A percentile compares a stretch with the other conserved stretches of the same genome.
phyloP scores from a whole-genome alignment of 1,140 invertebrate species.

The Zaprionus camerounensis region DNA sequence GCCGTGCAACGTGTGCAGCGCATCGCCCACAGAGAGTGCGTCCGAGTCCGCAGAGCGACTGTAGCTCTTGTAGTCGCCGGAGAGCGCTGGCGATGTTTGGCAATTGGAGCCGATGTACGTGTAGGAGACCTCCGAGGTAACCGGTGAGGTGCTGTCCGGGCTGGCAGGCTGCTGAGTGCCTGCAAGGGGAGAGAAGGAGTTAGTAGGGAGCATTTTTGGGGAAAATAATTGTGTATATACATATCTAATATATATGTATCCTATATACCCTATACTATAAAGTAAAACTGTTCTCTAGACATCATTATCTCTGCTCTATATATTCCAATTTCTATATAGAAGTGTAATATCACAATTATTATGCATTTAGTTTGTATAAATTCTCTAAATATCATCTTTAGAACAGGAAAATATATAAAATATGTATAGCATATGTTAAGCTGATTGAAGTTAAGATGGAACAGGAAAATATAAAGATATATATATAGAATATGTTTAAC shows the following conservation, averaged over 20 bases:
- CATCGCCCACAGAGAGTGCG: conserved; percentile 76
- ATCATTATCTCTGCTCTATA: too few relatives aligned
- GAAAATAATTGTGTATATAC: not conserved
- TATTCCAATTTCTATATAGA: too few relatives aligned
- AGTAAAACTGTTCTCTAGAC: too few relatives aligned
- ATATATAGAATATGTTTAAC: not conserved
- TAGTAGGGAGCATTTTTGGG: not conserved
- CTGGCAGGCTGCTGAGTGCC: conserved; percentile 88
- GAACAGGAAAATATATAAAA: too few relatives aligned
- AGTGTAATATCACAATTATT: too few relatives aligned
- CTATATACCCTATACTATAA: too few relatives aligned
- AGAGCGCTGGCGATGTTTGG: conserved; percentile 82
- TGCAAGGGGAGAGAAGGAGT: conserved; percentile 26
- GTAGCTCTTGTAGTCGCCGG: conserved; percentile 79
- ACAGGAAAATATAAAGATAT: not conserved
- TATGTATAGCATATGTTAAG: too few relatives aligned
- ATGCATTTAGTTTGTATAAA: too few relatives aligned
- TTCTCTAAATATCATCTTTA: too few relatives aligned
- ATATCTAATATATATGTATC: not conserved
- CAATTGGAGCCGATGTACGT: conserved; percentile 84
- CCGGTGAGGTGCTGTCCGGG: conserved; percentile 92
- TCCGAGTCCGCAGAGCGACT: conserved; percentile 80
- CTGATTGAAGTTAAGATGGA: not conserved
- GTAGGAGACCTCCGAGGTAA: conserved; percentile 89
- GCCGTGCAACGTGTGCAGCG: conserved; percentile 67